Conservation (phyloP, 2,888 invertebrate species). For the Drosophila merina region DNA sequence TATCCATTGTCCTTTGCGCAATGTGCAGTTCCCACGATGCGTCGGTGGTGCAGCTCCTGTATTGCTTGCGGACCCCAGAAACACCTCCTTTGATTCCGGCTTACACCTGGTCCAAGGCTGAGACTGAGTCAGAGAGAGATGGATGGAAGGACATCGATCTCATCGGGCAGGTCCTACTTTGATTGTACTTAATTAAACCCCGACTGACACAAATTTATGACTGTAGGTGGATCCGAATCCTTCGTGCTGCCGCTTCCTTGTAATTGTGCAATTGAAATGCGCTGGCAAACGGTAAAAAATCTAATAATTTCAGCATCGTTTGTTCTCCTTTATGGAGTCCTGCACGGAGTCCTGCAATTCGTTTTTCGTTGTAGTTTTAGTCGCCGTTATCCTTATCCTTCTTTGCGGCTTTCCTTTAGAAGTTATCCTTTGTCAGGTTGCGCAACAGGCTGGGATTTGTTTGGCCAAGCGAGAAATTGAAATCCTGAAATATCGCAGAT, state of each 20-base stretch:
- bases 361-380: constrained; percentile 41
- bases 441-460: constrained; percentile 62
- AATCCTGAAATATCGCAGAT: constrained; percentile 37
- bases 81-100: constrained; percentile 65
- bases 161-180: constrained; percentile 40
- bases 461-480: constrained; percentile 54
- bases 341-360: constrained; percentile 43
- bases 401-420: constrained; percentile 35
- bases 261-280: constrained; percentile 60
- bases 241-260: constrained; percentile 59
- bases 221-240: constrained; percentile 30
- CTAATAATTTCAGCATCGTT: constrained; percentile 64
- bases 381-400: constrained; percentile 27
- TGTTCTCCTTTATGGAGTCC: constrained; percentile 21
- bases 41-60: constrained; percentile 32
- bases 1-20: constrained; percentile 76
- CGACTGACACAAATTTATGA: constrained; percentile 76
- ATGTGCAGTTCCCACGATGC: constrained; percentile 75
- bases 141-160: constrained; percentile 48
- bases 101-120: constrained; percentile 65
- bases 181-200: constrained; percentile 74
- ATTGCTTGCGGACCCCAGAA: constrained; percentile 33
- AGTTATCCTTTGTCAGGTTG: constrained; percentile 36
- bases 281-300: constrained; percentile 69
- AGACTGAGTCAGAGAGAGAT: constrained; percentile 9